Percentiles rank a stretch among this genome's conserved stretches.
These are phyloP conservation scores for Microctonus hyperodae DNA, from an alignment of 2,888 invertebrate genomes.

Conservation along the genomic window DNA sequence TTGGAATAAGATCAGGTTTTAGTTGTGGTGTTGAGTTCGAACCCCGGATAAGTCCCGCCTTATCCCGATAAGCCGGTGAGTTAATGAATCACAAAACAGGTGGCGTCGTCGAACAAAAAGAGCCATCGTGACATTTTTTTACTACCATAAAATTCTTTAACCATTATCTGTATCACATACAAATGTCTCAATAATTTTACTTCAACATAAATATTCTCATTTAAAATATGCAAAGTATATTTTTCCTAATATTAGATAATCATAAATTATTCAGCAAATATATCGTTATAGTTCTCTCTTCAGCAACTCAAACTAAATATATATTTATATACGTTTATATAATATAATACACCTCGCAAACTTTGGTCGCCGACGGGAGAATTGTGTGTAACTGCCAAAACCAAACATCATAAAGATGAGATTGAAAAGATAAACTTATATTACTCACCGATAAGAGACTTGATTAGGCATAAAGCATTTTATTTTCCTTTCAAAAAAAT, in stretches of 20 bases:
- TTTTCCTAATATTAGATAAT: not conserved
- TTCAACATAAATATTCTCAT: not conserved
- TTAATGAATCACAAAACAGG: conserved; percentile 65
- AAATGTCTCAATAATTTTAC: not conserved
- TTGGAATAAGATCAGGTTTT: conserved; percentile 63
- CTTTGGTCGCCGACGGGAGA: not conserved
- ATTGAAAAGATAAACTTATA: conserved; percentile 8
- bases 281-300: not conserved
- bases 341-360: not conserved
- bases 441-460: conserved; percentile 19
- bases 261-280: not conserved
- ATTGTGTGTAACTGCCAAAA: conserved; percentile 1
- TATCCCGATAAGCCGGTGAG: conserved; percentile 64
- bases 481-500: conserved; percentile 13
- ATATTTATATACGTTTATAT: not conserved
- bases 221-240: not conserved
- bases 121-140: conserved; percentile 3
- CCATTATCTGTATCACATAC: not conserved
- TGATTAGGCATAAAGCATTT: not conserved
- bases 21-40: conserved; percentile 62
- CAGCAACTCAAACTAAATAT: not conserved
- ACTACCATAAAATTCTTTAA: not conserved
- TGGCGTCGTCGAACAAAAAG: conserved; percentile 56
- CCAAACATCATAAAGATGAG: conserved; percentile 21
- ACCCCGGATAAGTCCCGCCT: conserved; percentile 63